Evolutionary conservation across 2,797 vertebrate genomes (phyloP), one percentile per base, ranked within the genome.

Genomic region (Chloroceryle inda): DNA sequence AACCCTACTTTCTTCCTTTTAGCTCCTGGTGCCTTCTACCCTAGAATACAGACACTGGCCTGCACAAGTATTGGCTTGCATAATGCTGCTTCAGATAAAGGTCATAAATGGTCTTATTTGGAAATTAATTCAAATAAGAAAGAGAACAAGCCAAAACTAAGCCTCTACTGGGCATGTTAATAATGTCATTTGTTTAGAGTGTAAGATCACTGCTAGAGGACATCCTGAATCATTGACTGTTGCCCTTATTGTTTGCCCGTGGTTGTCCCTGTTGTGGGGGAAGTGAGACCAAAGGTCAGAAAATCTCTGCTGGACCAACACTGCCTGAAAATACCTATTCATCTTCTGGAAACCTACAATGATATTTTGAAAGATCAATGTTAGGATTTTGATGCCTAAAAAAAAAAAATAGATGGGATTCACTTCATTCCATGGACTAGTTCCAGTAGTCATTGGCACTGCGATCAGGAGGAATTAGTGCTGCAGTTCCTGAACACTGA

Each of bases 61-160:
- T 2, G 5, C 66, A 35, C 68, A 62, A 77, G 90, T 69, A 22
- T 75, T 89, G 85, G 45, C 68, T 95, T 95, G 94, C 88, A 80
- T 95, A 96, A 94, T 56, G n/a, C 49, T 67, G 69, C 85, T 94
- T 90, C 79, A 92, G 53, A 89, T 96, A 97, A 97, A 97, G 97
- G 97, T 97, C 97, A 97, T 73, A 89, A 96, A 94, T 88, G 67
- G 85, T 87, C 79, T 94, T 96, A 92, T 94, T 95, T 97, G 92
- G 95, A 93, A 97, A 97, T 97, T 95, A 96, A 97, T 97, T 96
- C 92, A 96, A 96, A 95, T 94, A 69, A 95, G 91, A 91, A 84
- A 35, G 76, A 47, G 88, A 74, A 78, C 0, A 1, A 96, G 97
- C 97, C 97, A 97, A 96, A 95, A 73, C 55, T 58, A 76, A 94